Conservation (phyloP, 2,888 invertebrate genomes). For the Caradrina clavipalpis region DNA sequence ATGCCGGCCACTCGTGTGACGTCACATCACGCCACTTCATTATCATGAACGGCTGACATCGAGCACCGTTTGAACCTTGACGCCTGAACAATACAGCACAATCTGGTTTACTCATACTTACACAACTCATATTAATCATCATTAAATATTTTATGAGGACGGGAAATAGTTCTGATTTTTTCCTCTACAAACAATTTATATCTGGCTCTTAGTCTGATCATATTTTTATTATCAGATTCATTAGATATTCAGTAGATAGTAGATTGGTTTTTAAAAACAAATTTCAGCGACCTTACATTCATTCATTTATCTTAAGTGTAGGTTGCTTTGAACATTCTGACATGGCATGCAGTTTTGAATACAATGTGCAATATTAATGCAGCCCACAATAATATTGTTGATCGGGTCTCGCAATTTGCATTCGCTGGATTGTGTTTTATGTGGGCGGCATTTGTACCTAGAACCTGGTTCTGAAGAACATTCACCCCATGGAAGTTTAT, state of each 20-base stretch:
- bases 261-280: neutral
- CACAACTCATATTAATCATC: constrained; percentile 2
- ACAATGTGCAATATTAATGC: constrained; percentile 28
- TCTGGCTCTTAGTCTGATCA: neutral
- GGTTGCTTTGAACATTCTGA: constrained; percentile 22
- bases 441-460: constrained; percentile 16
- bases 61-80: constrained; percentile 79
- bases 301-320: constrained; percentile 18
- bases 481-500: constrained; percentile 27
- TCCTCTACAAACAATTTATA: neutral
- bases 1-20: constrained; percentile 46
- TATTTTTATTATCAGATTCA: neutral
- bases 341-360: constrained; percentile 10
- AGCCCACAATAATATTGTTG: constrained; percentile 18
- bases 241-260: neutral
- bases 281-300: constrained; percentile 9
- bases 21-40: constrained; percentile 87
- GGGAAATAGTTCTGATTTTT: neutral
- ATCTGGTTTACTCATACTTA: constrained; percentile 55
- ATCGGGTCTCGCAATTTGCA: constrained; percentile 38
- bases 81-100: constrained; percentile 67
- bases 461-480: constrained; percentile 6
- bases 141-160: too few relatives aligned
- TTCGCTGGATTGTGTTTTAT: constrained; percentile 28
- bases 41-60: constrained; percentile 73